Base-by-base conservation (phyloP, 2,888 invertebrate species). In the Hylaea fasciaria region DNA sequence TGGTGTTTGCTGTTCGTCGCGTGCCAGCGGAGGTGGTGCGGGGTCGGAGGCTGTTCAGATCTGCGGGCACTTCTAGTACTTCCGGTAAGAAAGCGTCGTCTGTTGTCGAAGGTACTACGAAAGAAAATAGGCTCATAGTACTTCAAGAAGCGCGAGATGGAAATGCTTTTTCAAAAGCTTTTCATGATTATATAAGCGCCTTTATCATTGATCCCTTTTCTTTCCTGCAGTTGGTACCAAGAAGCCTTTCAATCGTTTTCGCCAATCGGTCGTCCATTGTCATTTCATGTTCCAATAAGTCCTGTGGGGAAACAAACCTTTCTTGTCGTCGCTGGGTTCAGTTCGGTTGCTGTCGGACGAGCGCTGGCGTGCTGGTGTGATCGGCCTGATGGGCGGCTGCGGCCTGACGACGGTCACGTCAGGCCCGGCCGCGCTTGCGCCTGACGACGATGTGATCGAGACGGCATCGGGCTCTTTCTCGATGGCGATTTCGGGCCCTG, bases 341-440 rank as follows among this genome's bases (percentile, higher is more conserved):
- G 92, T 92, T 48, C 85, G 80, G 50, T 93, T 94, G 65, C 94
- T 94, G 62, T 94, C 94, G 0, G 93, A 91, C 13, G 94, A 94
- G 44, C 87, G 85, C 52, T 94, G 94, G 39, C 94, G 76, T 0
- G 86, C 87, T 3, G 91, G 89, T 0, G 85, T 86, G 17, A 80
- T 68, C 3, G 91, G 89, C 0, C 85, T 86, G 17, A 80, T 68
- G 0, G 85, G 80, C 0, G 87, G 83, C 14, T 86, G 85, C 0
- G 85, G 71, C 57, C 83, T 86, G 49, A 92, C 73, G 3, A 91
- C 86, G 0, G 91, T 91, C 0, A 89, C 79, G 37, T 92, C 87
- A n/a, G 88, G 91, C 0, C 82, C 89, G 0, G 81, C 89, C 0
- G 78, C 87, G 41, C 89, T 88, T 14, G 82, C 90, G 0, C 72